phyloP scores from a whole-genome alignment of 1,140 invertebrate species.

The Drosophila orosa region DNA sequence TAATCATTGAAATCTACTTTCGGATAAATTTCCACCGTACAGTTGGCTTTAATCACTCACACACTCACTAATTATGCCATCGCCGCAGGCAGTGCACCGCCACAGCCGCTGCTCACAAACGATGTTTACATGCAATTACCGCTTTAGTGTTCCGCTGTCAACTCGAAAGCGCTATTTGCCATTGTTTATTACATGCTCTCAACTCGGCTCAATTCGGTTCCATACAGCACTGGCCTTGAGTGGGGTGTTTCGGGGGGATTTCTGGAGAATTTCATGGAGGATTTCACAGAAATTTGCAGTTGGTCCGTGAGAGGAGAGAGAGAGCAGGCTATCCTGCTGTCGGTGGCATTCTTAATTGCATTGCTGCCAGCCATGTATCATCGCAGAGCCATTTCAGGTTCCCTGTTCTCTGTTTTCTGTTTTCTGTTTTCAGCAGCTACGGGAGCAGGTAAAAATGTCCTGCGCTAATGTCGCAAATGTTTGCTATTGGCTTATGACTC shows the following conservation, averaged over 20 bases:
- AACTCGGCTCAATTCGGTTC: slow-evolving; percentile 5
- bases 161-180: slow-evolving; percentile 62
- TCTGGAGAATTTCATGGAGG: slow-evolving; percentile 4
- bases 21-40: background rate
- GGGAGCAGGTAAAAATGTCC: slow-evolving; percentile 54
- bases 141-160: slow-evolving; percentile 73
- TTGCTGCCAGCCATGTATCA: slow-evolving; percentile 72
- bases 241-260: background rate
- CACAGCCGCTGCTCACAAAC: slow-evolving; percentile 31
- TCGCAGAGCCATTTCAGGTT: slow-evolving; percentile 54
- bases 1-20: background rate
- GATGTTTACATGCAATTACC: slow-evolving; percentile 80
- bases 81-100: slow-evolving; percentile 15
- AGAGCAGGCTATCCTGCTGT: slow-evolving; percentile 1
- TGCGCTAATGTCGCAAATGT: slow-evolving; percentile 54
- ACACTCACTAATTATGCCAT: slow-evolving; percentile 46
- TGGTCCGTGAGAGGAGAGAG: background rate
- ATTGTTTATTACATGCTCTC: slow-evolving; percentile 70
- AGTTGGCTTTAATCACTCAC: slow-evolving; percentile 25
- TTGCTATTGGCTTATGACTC: slow-evolving; percentile 40
- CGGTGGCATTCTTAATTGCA: slow-evolving; percentile 71
- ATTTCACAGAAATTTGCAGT: slow-evolving; percentile 5
- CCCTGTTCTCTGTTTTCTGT: slow-evolving; percentile 1
- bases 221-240: background rate
- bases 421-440: slow-evolving; percentile 3